Conservation (phyloP, 35 echinoderm and acorn worm species). For the Patiria miniata region DNA sequence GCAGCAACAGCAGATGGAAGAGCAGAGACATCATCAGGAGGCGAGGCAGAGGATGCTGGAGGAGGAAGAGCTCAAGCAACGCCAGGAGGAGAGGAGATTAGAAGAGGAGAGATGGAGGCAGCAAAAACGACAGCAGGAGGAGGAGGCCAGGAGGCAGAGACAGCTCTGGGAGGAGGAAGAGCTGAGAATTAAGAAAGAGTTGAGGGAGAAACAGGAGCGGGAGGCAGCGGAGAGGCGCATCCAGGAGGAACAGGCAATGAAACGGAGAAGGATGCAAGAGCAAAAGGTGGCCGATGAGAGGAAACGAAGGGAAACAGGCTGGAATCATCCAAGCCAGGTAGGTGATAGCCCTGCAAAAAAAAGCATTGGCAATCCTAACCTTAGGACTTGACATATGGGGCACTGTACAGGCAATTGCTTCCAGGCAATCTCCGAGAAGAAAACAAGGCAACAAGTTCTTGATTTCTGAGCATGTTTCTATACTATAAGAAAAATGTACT, state of each 20-base stretch:
- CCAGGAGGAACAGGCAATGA: not conserved
- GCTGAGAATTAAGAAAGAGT: not conserved
- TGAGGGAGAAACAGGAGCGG: not conserved
- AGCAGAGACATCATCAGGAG: conserved; percentile 34
- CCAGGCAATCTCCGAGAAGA: no score
- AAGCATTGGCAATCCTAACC: no score
- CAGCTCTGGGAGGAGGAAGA: conserved; percentile 9
- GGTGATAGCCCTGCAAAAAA: not conserved
- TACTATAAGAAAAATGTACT: no score
- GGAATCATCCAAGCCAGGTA: not conserved
- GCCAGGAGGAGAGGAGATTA: no score
- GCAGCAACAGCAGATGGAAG: conserved; percentile 24
- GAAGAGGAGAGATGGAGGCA: conserved; percentile 9
- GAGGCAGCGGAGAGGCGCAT: not conserved
- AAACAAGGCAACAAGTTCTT: no score
- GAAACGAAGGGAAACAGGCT: not conserved
- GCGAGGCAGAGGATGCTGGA: conserved; percentile 1
- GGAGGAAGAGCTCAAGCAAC: conserved; percentile 24
- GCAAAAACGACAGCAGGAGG: conserved; percentile 19
- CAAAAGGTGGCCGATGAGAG: not conserved
- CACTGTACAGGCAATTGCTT: no score
- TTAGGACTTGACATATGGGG: no score
- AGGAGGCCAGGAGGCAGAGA: not conserved
- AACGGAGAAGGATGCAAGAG: not conserved
- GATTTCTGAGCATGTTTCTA: no score